These are phyloP conservation scores for Ricordea florida DNA, from an alignment of 92 coral and sea anemone species.

Conservation along the genomic window DNA sequence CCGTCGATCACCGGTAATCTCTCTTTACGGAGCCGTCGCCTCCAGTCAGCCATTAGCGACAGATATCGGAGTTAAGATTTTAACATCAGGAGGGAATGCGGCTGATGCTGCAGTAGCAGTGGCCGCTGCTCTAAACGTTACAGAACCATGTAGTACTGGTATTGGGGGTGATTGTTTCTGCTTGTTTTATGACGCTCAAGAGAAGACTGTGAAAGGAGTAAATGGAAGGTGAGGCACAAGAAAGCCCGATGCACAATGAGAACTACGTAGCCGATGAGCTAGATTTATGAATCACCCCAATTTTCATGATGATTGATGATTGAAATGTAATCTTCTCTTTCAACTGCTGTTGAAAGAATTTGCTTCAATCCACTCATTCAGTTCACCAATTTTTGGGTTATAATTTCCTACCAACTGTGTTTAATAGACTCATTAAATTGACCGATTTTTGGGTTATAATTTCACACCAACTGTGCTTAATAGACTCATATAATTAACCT, in stretches of 20 bases:
- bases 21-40: slow-evolving; percentile 85
- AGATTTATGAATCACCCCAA: no score
- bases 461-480: no score
- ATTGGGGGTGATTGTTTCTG: slow-evolving; percentile 98
- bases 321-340: no score
- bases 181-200: slow-evolving; percentile 83
- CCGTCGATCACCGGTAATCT: slow-evolving; percentile 93
- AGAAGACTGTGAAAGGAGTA: slow-evolving; percentile 73
- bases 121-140: slow-evolving; percentile 96
- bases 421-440: no score
- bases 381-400: no score
- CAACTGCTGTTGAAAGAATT: no score
- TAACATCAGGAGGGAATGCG: slow-evolving; percentile 91
- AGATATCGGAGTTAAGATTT: slow-evolving; percentile 77
- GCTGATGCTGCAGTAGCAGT: slow-evolving; percentile 96
- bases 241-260: background rate
- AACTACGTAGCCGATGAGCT: no score
- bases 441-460: no score
- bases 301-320: no score
- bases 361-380: no score
- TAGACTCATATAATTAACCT: no score
- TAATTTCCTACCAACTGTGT: no score
- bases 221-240: slow-evolving; percentile 85
- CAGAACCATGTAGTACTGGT: slow-evolving; percentile 93
- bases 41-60: slow-evolving; percentile 92